Evolutionary conservation across 2,888 invertebrate genomes (phyloP).

Genomic region (Cerceris ruficornis): DNA sequence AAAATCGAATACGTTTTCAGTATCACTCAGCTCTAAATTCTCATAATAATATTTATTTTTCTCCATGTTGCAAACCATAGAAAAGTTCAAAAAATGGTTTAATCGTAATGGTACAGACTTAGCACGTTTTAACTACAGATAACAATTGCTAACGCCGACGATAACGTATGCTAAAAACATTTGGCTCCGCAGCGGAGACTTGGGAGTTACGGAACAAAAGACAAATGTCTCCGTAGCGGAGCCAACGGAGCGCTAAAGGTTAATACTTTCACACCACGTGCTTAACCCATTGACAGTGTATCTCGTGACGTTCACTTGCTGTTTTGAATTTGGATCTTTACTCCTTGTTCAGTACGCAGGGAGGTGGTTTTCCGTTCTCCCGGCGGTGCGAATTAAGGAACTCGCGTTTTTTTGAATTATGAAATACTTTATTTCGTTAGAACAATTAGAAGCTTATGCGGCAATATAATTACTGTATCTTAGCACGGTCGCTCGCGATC

Average conservation of each 20-base stretch:
- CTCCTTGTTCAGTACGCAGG: no score
- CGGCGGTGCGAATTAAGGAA: no score
- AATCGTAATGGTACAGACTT: conserved; percentile 20
- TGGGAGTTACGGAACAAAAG: conserved; percentile 16
- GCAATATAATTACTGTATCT: no score
- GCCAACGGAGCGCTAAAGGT: conserved; percentile 31
- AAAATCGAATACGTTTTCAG: conserved; percentile 36
- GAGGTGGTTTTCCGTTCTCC: no score
- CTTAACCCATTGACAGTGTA: no score
- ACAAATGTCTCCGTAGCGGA: conserved; percentile 8
- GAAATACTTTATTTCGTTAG: no score
- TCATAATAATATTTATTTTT: conserved; percentile 38
- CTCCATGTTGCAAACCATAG: conserved; percentile 33
- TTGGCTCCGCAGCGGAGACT: conserved; percentile 12
- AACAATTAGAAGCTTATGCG: no score
- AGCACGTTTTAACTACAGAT: conserved; percentile 32
- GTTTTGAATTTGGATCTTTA: no score
- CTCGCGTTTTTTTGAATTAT: no score
- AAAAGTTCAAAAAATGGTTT: conserved; percentile 28
- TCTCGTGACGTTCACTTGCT: no score
- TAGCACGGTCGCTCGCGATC: no score
- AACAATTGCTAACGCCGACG: conserved; percentile 18
- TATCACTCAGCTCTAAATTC: conserved; percentile 42
- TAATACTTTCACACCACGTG: no score
- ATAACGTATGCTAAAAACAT: conserved; percentile 12